Evolutionary conservation across 2,113 vertebrate species (phyloP).

Genomic region (Coturnix japonica): DNA sequence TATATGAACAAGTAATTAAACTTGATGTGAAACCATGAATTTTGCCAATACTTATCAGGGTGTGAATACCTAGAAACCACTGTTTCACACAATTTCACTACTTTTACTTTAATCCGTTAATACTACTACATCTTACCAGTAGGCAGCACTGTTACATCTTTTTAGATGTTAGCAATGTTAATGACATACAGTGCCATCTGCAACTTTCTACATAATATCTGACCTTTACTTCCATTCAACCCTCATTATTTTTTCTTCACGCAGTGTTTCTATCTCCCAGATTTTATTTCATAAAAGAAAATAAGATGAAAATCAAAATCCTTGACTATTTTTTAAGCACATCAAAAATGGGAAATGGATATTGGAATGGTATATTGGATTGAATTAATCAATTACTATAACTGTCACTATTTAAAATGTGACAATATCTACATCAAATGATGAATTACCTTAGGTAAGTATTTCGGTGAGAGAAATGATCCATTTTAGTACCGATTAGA

Average conservation of each 20-base stretch:
- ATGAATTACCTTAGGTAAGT: slow-evolving; percentile 36
- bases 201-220: slow-evolving; percentile 78
- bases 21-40: neutral
- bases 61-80: neutral
- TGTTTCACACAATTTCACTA: neutral
- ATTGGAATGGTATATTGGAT: slow-evolving; percentile 23
- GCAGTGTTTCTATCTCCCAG: slow-evolving; percentile 76
- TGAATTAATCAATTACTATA: slow-evolving; percentile 46
- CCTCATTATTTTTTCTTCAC: slow-evolving; percentile 78
- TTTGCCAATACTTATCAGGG: neutral
- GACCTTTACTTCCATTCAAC: slow-evolving; percentile 78
- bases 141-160: slow-evolving; percentile 80
- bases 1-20: neutral
- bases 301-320: slow-evolving; percentile 66
- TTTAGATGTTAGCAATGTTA: slow-evolving; percentile 69
- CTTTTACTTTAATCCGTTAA: slow-evolving; percentile 46
- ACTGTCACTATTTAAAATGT: slow-evolving; percentile 33
- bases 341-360: slow-evolving; percentile 44
- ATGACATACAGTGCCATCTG: slow-evolving; percentile 74
- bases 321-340: slow-evolving; percentile 45
- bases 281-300: slow-evolving; percentile 73
- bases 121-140: slow-evolving; percentile 77
- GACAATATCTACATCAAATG: slow-evolving; percentile 25
- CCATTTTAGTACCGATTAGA: slow-evolving; percentile 43
- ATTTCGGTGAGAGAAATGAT: neutral